A percentile compares a stretch with the other conserved stretches of the same genome.
These are phyloP conservation scores for Gobionotothen gibberifrons DNA, from an alignment of 2,797 vertebrate species.

Conservation along the genomic window DNA sequence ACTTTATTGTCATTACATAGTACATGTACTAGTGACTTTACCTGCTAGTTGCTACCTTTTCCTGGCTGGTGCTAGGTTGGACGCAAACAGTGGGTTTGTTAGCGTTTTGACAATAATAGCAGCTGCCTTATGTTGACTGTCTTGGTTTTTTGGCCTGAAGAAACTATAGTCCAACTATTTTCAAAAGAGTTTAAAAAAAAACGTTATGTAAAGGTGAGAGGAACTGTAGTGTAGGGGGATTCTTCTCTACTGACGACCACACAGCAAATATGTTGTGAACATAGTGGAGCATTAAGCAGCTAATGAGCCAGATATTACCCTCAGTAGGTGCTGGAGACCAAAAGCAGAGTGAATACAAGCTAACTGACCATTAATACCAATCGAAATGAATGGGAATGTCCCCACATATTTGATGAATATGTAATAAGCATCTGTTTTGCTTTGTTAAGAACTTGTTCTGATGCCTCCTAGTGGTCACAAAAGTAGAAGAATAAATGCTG, in stretches of 20 bases:
- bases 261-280: neutral
- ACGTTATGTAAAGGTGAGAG: neutral
- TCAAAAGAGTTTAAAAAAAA: too few species aligned
- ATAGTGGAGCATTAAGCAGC: neutral
- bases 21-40: too few species aligned
- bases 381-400: neutral
- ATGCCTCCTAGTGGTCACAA: neutral
- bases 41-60: too few species aligned
- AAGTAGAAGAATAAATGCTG: neutral
- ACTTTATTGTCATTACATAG: too few species aligned
- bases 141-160: too few species aligned
- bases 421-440: neutral
- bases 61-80: too few species aligned
- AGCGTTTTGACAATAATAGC: neutral
- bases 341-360: neutral
- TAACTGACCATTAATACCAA: neutral
- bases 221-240: neutral
- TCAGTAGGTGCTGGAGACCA: neutral
- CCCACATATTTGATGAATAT: neutral
- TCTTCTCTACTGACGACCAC: neutral
- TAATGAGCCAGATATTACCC: neutral
- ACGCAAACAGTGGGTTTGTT: neutral
- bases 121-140: neutral
- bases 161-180: too few species aligned
- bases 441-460: constrained; percentile 12